Evolutionary conservation across 2,113 vertebrate species (phyloP).

Genomic region (Pelecanoides urinatrix): DNA sequence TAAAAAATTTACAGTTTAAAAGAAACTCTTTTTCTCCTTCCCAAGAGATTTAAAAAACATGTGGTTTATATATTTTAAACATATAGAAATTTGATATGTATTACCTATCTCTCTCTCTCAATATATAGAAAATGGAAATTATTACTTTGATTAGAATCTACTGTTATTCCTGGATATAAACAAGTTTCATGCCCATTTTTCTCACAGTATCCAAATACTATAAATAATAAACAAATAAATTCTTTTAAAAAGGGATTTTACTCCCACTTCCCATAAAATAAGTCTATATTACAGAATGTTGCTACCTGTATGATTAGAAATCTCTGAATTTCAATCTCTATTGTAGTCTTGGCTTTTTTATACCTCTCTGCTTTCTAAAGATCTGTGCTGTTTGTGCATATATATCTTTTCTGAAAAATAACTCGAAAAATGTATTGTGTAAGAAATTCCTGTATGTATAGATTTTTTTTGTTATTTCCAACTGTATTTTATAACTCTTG

Average conservation of each 20-base stretch:
- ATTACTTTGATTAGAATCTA: neutral
- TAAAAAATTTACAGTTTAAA: neutral
- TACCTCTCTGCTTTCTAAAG: neutral
- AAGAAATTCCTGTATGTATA: neutral
- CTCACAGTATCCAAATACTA: neutral
- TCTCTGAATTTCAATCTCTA: neutral
- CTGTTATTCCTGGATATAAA: neutral
- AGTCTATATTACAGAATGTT: neutral
- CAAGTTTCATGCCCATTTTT: neutral
- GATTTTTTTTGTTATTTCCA: neutral
- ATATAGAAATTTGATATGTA: neutral
- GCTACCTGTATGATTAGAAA: neutral
- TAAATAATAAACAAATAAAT: neutral
- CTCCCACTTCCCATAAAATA: neutral
- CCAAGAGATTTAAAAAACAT: neutral
- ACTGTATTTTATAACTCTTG: neutral
- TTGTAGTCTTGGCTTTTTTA: neutral
- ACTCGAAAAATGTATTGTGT: neutral
- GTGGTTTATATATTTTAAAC: neutral
- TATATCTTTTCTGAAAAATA: neutral
- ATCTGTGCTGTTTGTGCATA: neutral
- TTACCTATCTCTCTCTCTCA: neutral
- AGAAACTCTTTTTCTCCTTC: neutral
- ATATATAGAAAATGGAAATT: neutral
- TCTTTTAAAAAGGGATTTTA: neutral